Conservation (phyloP, 2,888 invertebrate genomes). For the Athripsodes cinereus region DNA sequence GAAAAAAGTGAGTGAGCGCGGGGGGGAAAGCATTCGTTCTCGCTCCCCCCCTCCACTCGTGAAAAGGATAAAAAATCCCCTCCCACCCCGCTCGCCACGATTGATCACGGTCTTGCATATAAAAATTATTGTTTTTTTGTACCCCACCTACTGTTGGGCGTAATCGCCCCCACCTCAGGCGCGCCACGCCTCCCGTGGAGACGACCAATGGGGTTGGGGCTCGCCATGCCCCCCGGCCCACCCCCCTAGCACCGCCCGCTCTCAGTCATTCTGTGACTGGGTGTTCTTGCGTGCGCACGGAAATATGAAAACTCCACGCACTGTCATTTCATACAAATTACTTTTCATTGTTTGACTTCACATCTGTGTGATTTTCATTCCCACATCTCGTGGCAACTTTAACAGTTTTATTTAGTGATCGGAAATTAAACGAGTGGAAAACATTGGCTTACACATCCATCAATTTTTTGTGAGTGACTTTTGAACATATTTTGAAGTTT, state of each 20-base stretch:
- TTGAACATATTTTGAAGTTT: too few species aligned
- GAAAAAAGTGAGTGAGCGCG: conserved; percentile 32
- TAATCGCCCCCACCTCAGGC: conserved; percentile 21
- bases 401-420: too few species aligned
- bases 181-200: conserved; percentile 13
- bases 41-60: conserved; percentile 37
- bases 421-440: too few species aligned
- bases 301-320: not conserved
- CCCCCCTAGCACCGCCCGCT: conserved; percentile 4
- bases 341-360: too few species aligned
- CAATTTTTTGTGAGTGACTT: too few species aligned
- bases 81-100: conserved; percentile 21
- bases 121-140: conserved; percentile 25
- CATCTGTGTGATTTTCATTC: too few species aligned
- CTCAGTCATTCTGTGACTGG: not conserved
- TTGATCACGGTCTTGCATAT: conserved; percentile 26
- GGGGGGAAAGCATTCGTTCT: conserved; percentile 37
- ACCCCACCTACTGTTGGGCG: conserved; percentile 26
- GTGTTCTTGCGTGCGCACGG: conserved; percentile 2
- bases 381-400: too few species aligned
- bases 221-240: conserved; percentile 13
- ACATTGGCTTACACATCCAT: too few species aligned
- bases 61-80: conserved; percentile 20
- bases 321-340: too few species aligned
- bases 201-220: conserved; percentile 18